Conservation (phyloP, 2,113 vertebrate species). For the Tinamus guttatus region DNA sequence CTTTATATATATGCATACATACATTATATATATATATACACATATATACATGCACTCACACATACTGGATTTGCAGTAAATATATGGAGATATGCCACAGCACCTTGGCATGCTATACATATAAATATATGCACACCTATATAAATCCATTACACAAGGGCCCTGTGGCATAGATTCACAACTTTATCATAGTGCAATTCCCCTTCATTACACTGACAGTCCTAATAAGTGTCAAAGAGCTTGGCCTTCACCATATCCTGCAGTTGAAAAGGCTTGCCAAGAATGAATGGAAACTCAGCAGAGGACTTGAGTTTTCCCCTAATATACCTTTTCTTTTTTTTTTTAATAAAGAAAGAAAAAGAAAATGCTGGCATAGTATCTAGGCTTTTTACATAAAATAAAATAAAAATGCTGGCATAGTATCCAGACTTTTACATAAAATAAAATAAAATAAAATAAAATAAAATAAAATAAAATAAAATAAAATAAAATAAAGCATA, state of each 20-base stretch:
- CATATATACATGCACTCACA: neutral
- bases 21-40: neutral
- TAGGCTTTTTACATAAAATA: neutral
- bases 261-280: constrained; percentile 75
- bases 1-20: neutral
- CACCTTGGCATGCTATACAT: neutral
- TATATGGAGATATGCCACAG: neutral
- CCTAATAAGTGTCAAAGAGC: constrained; percentile 66
- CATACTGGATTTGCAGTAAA: neutral
- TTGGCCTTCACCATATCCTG: constrained; percentile 38
- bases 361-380: constrained; percentile 1
- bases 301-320: constrained; percentile 53
- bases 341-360: neutral
- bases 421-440: neutral
- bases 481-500: neutral
- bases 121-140: neutral
- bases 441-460: neutral
- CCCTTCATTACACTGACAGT: constrained; percentile 60
- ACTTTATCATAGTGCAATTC: constrained; percentile 49
- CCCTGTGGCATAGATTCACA: neutral
- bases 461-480: neutral
- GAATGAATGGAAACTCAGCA: constrained; percentile 53
- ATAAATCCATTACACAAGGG: neutral
- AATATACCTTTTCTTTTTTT: neutral
- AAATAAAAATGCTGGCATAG: neutral